Evolutionary conservation across 2,888 invertebrate species (phyloP), one percentile per base, ranked within the genome.

Genomic region (Ophion obscuratus): DNA sequence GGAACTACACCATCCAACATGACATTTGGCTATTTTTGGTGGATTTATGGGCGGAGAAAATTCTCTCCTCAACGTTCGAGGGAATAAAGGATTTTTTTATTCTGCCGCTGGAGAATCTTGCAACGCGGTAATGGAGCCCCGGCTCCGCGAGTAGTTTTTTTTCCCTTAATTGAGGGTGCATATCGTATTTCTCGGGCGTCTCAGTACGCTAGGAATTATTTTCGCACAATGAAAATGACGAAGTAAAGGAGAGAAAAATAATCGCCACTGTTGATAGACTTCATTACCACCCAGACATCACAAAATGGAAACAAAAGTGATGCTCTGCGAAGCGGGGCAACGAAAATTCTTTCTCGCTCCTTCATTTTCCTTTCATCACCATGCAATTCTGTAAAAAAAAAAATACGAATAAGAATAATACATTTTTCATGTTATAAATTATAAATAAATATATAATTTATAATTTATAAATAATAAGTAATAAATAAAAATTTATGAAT

Each of bases 111-210:
- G 64, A 57, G 68, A 76, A 61, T 64, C 74, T 76, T 47, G 70
- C 40, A 44, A 36, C 71, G 66, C 36, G 24, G 40, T 64, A 31
- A 31, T 31, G 80, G 68, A 67, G 83, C 85, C 85, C 84, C 88
- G 59, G 87, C 84, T 78, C 77, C 44, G 74, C 76, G 71, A 87
- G 87, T 85, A 81, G 31, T 0, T 31, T 31, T 31, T 31, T 31
- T 31, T 31, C 70, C 76, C 80, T 66, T 84, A 87, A 87, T 87
- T 87, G 81, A 66, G 62, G 62, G 73, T 68, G 61, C 81, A 44
- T 68, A 61, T 47, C 78, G n/a, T 53, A 27, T 27, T 61, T 27
- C 68, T 68, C 57, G 9, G 66, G 44, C 71, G n/a, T 71, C 53
- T 71, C n/a, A 27, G 31, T 44, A 36, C 75, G 68, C 76, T 40